Conservation (phyloP, 2,113 vertebrate species). For the Coreoperca whiteheadi region DNA sequence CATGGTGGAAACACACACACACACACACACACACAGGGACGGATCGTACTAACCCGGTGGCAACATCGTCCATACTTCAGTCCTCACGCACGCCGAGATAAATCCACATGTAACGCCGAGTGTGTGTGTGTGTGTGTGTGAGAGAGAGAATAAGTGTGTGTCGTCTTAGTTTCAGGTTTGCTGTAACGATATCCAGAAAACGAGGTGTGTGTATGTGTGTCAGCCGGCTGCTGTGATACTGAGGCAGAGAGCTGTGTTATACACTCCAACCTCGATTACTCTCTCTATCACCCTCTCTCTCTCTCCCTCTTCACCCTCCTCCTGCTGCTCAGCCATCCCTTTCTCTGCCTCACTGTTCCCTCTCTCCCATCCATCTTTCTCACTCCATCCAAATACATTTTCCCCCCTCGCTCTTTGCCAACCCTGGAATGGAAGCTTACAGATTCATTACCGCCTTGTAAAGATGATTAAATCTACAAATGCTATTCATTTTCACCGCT, state of each 20-base stretch:
- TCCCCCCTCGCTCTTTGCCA: not conserved
- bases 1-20: slow-evolving; percentile 1
- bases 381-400: slow-evolving; percentile 1
- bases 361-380: not conserved
- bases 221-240: slow-evolving; percentile 46
- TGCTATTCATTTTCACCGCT: not conserved
- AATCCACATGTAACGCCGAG: slow-evolving; percentile 47
- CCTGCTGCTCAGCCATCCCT: not conserved
- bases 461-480: not conserved
- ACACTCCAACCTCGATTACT: slow-evolving; percentile 45
- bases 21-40: slow-evolving; percentile 9
- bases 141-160: not conserved
- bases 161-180: slow-evolving; percentile 2
- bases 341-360: not conserved
- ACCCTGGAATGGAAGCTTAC: slow-evolving; percentile 14
- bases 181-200: slow-evolving; percentile 23
- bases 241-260: slow-evolving; percentile 47
- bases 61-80: slow-evolving; percentile 76
- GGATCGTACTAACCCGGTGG: slow-evolving; percentile 64
- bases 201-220: not conserved
- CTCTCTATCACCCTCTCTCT: not conserved
- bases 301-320: not conserved
- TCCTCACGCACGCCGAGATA: slow-evolving; percentile 50
- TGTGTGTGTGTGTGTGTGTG: not conserved
- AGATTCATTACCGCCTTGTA: not conserved